Evolutionary conservation across 1,140 invertebrate species (phyloP).

Genomic region (Trichonephila clavipes): DNA sequence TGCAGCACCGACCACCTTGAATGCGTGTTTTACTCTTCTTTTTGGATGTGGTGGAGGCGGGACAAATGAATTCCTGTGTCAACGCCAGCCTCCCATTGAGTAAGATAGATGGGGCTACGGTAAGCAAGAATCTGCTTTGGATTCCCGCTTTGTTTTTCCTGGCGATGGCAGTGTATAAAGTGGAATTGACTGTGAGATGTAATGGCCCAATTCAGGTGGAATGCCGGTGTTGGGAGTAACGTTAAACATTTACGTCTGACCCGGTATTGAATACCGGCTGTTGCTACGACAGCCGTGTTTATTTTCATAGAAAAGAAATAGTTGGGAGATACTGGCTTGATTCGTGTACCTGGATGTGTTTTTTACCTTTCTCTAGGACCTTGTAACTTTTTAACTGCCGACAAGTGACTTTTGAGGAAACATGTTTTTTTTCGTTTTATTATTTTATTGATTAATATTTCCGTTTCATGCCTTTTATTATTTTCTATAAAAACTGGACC

Average conservation of each 20-base stretch:
- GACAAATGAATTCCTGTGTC: conserved; percentile 47
- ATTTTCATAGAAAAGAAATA: no score
- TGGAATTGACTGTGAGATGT: conserved; percentile 1
- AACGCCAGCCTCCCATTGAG: conserved; percentile 43
- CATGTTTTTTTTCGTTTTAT: no score
- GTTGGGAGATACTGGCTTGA: no score
- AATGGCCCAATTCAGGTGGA: neutral
- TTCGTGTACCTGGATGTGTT: no score
- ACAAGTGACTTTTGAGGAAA: no score
- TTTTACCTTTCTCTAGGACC: no score
- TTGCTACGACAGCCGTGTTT: no score
- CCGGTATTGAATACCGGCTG: no score
- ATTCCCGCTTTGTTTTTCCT: neutral
- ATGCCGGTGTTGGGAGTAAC: neutral
- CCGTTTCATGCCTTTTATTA: no score
- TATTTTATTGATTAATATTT: no score
- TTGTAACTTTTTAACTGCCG: no score
- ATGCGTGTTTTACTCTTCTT: neutral
- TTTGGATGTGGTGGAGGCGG: neutral
- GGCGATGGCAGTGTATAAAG: conserved; percentile 32
- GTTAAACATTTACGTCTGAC: neutral
- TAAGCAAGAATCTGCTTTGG: conserved; percentile 18
- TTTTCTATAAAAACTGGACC: no score
- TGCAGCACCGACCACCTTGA: neutral
- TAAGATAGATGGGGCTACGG: conserved; percentile 23